Percentiles rank a stretch among this genome's conserved stretches.
Conservation (phyloP, 2,888 invertebrate genomes). For the Lordiphosa andalusiaca region DNA sequence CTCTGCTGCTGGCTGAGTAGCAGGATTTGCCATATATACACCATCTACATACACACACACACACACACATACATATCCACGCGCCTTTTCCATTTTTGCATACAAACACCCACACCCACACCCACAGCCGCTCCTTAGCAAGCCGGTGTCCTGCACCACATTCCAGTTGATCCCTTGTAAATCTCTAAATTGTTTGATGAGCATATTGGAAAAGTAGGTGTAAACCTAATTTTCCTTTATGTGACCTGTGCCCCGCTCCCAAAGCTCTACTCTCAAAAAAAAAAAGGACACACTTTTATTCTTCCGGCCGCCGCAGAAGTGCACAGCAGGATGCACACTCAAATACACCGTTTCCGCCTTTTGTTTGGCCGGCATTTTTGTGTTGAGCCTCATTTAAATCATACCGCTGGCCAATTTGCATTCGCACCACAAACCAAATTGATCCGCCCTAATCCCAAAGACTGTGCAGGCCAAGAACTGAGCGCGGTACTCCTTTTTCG, state of each 20-base stretch:
- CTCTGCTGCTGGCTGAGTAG: constrained; percentile 20
- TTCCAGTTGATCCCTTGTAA: constrained; percentile 65
- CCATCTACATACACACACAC: constrained; percentile 8
- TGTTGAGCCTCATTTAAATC: constrained; percentile 70
- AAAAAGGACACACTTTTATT: constrained; percentile 43
- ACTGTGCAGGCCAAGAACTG: constrained; percentile 1
- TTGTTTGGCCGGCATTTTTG: constrained; percentile 55
- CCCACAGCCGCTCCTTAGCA: background rate
- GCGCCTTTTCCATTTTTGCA: constrained; percentile 33
- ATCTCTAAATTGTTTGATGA: constrained; percentile 72
- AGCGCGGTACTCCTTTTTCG: constrained; percentile 12
- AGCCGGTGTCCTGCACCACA: constrained; percentile 29
- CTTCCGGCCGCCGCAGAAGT: constrained; percentile 4
- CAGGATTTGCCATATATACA: constrained; percentile 30
- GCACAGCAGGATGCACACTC: constrained; percentile 51
- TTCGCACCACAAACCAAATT: constrained; percentile 77
- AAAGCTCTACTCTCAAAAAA: constrained; percentile 46
- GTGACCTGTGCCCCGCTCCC: constrained; percentile 23
- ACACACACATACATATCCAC: constrained; percentile 25
- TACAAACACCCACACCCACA: constrained; percentile 18
- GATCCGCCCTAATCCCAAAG: constrained; percentile 72
- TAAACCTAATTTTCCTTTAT: constrained; percentile 72
- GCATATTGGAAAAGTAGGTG: constrained; percentile 66
- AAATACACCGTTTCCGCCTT: constrained; percentile 33
- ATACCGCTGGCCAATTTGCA: constrained; percentile 74